Conservation (phyloP, 37 sponge, comb jelly and placozoan species). For the Eunapius fragilis region DNA sequence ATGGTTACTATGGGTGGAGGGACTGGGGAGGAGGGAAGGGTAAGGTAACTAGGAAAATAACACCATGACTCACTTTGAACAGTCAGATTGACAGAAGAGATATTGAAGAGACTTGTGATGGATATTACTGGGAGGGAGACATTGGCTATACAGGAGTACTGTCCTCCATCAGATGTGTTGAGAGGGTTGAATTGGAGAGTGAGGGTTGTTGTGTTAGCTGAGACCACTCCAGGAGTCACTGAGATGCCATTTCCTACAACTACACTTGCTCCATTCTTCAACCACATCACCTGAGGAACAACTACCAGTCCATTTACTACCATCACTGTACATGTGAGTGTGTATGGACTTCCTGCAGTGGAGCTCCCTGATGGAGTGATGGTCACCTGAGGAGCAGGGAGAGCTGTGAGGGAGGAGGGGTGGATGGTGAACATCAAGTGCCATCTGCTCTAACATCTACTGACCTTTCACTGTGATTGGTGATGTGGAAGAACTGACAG, state of each 20-base stretch:
- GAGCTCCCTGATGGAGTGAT: too few species aligned
- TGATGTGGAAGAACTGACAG: too few species aligned
- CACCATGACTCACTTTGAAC: not conserved
- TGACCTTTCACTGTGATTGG: too few species aligned
- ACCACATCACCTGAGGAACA: not conserved
- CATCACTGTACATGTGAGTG: slow-evolving; percentile 19
- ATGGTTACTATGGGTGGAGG: slow-evolving; percentile 2
- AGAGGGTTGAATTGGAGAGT: not conserved
- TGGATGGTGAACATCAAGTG: too few species aligned
- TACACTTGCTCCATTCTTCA: not conserved
- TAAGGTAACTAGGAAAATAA: not conserved
- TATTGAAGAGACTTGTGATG: not conserved
- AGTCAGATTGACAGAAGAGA: too few species aligned
- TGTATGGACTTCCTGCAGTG: slow-evolving; percentile 1
- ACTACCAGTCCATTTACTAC: not conserved
- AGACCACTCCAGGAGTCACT: too few species aligned
- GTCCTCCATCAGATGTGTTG: too few species aligned
- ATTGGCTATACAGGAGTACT: not conserved
- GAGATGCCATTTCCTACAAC: too few species aligned
- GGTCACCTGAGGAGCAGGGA: too few species aligned
- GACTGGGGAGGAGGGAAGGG: not conserved
- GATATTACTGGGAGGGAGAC: not conserved
- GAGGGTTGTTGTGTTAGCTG: too few species aligned
- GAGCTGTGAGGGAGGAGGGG: too few species aligned
- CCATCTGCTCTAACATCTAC: too few species aligned